Base-by-base conservation (phyloP, 1,140 invertebrate species). In the Maniola jurtina region DNA sequence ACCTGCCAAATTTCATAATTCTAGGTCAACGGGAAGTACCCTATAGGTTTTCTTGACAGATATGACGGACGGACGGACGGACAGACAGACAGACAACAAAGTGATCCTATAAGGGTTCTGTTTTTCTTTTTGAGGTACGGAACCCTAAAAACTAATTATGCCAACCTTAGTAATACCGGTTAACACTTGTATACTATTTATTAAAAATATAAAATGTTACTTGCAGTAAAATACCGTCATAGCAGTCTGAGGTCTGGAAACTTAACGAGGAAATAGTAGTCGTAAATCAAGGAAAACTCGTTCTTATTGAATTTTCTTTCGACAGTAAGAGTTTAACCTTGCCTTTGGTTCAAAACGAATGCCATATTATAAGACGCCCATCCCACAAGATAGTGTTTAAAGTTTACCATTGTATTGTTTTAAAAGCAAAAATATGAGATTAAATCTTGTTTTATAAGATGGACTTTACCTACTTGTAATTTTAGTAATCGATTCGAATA, bases 231-330 rank as follows among this genome's bases (percentile, higher is more conserved):
- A 81, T 79, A 75, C 76, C 73, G 66, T 70, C 75, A 64, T 61
- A 75, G 80, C 79, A 84, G 80, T 79, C 84, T 76, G 77, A 80
- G 77, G 78, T 70, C 58, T 72, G 71, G 55, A 74, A 75, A 74
- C 81, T 80, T 83, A 89, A 87, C 86, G 86, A 89, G 84, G 78
- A 87, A 87, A 87, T 89, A 87, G 86, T 87, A 81, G 83, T 80
- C 81, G 84, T 89, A 89, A 89, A 89, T 89, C 83, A 89, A 71
- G 77, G 82, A 75, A 87, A 87, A 89, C 85, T 86, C 82, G 72
- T 77, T 86, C 84, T 86, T 86, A 89, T 89, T 87, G 86, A 87
- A 87, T 87, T 86, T 86, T 74, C 84, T 86, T 86, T 80, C 79
- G 78, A 79, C 78, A 77, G 79, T 79, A 81, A 79, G 83, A 84